Percentiles rank a stretch among this genome's conserved stretches.
These are phyloP conservation scores for Rotaria macrura DNA, from an alignment of 2,888 invertebrate species.

Conservation along the genomic window DNA sequence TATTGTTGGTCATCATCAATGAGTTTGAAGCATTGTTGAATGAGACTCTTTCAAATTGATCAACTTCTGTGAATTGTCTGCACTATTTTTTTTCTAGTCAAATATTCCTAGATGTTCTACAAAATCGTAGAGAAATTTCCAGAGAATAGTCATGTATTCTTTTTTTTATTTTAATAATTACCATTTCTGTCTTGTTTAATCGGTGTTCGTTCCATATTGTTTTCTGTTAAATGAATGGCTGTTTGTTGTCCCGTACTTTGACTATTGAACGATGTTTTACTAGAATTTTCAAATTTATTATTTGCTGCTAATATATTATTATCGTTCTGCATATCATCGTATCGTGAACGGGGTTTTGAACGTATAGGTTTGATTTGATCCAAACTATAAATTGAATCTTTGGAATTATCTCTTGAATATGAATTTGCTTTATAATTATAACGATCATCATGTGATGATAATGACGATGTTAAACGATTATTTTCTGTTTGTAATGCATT, in stretches of 20 bases:
- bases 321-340: neutral
- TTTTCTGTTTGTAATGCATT: neutral
- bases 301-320: neutral
- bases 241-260: neutral
- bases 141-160: no score
- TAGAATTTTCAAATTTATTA: neutral
- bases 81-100: no score
- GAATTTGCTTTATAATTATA: neutral
- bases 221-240: neutral
- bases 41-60: no score
- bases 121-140: no score
- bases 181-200: neutral
- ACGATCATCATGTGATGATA: neutral
- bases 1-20: no score
- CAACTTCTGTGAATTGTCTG: no score
- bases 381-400: neutral
- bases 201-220: neutral
- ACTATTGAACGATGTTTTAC: constrained; percentile 20
- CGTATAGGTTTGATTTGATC: neutral
- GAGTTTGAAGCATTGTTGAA: no score
- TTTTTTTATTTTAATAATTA: neutral
- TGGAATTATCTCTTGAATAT: neutral
- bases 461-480: neutral
- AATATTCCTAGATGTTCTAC: no score
- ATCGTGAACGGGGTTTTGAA: neutral